Conservation (phyloP, 2,888 invertebrate species). For the Blera fallax region DNA sequence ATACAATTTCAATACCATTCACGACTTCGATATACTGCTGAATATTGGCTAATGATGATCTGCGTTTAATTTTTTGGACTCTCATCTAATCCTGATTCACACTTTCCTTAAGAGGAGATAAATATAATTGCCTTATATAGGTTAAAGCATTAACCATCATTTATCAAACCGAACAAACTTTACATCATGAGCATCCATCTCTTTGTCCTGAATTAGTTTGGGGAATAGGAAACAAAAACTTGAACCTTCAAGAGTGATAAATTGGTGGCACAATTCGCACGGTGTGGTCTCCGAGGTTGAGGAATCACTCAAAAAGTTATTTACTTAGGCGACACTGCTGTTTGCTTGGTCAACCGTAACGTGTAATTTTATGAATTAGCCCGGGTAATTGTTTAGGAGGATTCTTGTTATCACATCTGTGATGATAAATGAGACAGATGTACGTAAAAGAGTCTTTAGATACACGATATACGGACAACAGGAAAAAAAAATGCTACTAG, state of each 20-base stretch:
- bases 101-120: background rate
- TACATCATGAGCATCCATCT: background rate
- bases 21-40: background rate
- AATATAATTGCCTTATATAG: background rate
- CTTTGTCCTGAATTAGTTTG: background rate
- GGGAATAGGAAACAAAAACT: background rate
- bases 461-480: no score
- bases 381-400: background rate
- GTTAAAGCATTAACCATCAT: background rate
- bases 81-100: background rate
- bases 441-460: no score
- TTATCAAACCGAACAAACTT: conserved; percentile 2
- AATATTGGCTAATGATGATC: background rate
- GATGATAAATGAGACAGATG: background rate
- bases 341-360: background rate
- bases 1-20: background rate
- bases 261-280: conserved; percentile 6
- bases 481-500: no score
- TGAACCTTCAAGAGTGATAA: conserved; percentile 7
- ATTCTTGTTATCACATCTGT: background rate
- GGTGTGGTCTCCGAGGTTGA: background rate
- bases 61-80: background rate
- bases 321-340: background rate
- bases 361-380: conserved; percentile 4
- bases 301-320: background rate